Percentiles rank a stretch among this genome's conserved stretches.
Evolutionary conservation across 2,888 invertebrate genomes (phyloP).

Genomic region (Drosophila multiciliata): DNA sequence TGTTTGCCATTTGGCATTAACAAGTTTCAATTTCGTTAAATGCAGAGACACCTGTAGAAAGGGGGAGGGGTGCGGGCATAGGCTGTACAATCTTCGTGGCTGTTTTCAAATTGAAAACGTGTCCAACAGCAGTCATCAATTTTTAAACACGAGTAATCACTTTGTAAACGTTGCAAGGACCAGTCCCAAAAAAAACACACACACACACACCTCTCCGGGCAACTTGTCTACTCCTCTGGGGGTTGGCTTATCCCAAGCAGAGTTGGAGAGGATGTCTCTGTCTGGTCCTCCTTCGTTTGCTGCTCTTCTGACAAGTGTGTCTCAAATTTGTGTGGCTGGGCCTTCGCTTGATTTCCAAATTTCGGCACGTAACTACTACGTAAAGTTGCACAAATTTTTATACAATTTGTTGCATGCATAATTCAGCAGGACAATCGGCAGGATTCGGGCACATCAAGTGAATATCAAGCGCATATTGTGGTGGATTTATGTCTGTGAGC

Average conservation of each 20-base stretch:
- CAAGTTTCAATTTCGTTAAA: constrained; percentile 60
- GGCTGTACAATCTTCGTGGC: constrained; percentile 46
- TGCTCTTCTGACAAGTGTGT: constrained; percentile 62
- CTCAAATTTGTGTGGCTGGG: constrained; percentile 63
- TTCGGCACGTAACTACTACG: constrained; percentile 79
- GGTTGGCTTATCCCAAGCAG: constrained; percentile 58
- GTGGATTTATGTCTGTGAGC: constrained; percentile 73
- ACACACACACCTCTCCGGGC: not conserved
- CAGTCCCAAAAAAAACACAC: constrained; percentile 15
- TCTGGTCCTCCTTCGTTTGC: constrained; percentile 26
- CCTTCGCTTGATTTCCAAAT: constrained; percentile 71
- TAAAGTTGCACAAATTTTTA: constrained; percentile 82
- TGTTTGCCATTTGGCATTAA: constrained; percentile 25
- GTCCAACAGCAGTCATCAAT: constrained; percentile 81
- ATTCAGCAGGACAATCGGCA: constrained; percentile 72
- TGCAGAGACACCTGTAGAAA: constrained; percentile 45
- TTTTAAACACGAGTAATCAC: constrained; percentile 83
- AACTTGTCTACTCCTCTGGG: constrained; percentile 43
- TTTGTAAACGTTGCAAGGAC: constrained; percentile 75
- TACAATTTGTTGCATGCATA: constrained; percentile 83
- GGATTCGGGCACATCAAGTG: constrained; percentile 51
- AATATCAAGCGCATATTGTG: constrained; percentile 60
- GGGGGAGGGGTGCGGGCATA: not conserved
- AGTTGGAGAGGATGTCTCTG: not conserved
- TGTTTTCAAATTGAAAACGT: constrained; percentile 81